Evolutionary conservation across 2,797 vertebrate species (phyloP), one percentile per base, ranked within the genome.

Genomic region (Carapus acus): DNA sequence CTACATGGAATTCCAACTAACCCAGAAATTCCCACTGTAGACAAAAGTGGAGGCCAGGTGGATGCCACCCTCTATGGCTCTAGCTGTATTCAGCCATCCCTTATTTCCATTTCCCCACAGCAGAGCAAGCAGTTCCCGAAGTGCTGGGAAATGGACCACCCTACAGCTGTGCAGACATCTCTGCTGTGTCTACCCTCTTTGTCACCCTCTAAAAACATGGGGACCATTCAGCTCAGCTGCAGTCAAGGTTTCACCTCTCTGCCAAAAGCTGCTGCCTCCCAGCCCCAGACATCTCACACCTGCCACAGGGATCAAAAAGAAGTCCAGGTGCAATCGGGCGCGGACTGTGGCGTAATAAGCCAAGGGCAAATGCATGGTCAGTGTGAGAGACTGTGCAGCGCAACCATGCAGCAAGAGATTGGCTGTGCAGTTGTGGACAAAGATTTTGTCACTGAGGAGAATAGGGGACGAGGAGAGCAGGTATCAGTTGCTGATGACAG

Each of bases 1-100:
- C 86, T 91, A 0, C 93, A 88, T 54, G 91, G 91, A 63, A 66
- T 90, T 53, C 77, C 72, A 77, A 77, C 16, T 68, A 74, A 87
- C 8, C 75, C 71, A 44, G 80, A 80, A 77, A 55, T 87, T 81
- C 24, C 66, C 4, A 80, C 78, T 44, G 81, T 73, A 71, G 84
- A 78, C 9, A 92, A 91, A 46, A 80, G 24, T 27, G 24, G 24
- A 27, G 24, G 74, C 61, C 69, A 73, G 65, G 74, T 39, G 66
- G 81, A 64, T 71, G 88, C 64, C 83, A 8, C 73, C 41, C 19
- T 81, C 42, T 84, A 81, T 67, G 37, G 78, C 47, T 79, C 79
- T 46, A 71, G 66, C 62, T 85, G 77, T 67, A 61, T 84, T 41
- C 87, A 75, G 36, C 54, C 86, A 1, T 46, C 80, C 0, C 86